A percentile compares a stretch with the other conserved stretches of the same genome.
Evolutionary conservation across 2,797 vertebrate species (phyloP).

Genomic region (Semotilus atromaculatus): DNA sequence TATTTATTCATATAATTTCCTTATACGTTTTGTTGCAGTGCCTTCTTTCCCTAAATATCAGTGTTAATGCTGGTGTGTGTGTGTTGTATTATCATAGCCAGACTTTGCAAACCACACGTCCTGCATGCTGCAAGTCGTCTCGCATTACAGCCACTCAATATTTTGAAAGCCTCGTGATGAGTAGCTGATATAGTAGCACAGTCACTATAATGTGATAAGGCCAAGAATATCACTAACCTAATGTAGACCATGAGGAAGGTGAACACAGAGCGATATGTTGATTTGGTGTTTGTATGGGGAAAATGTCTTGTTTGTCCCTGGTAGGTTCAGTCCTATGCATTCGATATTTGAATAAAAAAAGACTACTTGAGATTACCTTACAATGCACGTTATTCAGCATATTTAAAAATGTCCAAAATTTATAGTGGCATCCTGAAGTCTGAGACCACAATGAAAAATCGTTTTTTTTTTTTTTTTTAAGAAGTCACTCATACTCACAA

Average conservation of each 20-base stretch:
- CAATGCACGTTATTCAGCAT: neutral
- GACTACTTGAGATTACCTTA: neutral
- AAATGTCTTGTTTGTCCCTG: constrained; percentile 6
- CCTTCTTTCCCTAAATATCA: constrained; percentile 24
- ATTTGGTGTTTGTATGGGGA: constrained; percentile 37
- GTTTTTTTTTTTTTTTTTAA: neutral
- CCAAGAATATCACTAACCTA: constrained; percentile 55
- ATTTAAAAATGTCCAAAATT: neutral
- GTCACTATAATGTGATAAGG: constrained; percentile 46
- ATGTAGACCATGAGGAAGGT: constrained; percentile 16
- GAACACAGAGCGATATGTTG: constrained; percentile 24
- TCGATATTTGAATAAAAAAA: neutral
- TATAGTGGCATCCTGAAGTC: neutral
- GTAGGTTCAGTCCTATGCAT: neutral
- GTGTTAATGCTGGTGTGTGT: constrained; percentile 34
- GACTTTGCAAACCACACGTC: constrained; percentile 28
- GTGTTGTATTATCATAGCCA: constrained; percentile 38
- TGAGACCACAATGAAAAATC: neutral
- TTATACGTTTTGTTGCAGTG: constrained; percentile 23
- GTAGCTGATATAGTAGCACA: constrained; percentile 52
- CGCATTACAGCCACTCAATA: constrained; percentile 58
- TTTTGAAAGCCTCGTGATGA: constrained; percentile 60
- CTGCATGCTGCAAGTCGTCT: constrained; percentile 43
- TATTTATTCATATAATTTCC: neutral
- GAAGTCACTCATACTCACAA: neutral